Evolutionary conservation across 2,888 invertebrate species (phyloP).

Genomic region (Bombyx huttoni): DNA sequence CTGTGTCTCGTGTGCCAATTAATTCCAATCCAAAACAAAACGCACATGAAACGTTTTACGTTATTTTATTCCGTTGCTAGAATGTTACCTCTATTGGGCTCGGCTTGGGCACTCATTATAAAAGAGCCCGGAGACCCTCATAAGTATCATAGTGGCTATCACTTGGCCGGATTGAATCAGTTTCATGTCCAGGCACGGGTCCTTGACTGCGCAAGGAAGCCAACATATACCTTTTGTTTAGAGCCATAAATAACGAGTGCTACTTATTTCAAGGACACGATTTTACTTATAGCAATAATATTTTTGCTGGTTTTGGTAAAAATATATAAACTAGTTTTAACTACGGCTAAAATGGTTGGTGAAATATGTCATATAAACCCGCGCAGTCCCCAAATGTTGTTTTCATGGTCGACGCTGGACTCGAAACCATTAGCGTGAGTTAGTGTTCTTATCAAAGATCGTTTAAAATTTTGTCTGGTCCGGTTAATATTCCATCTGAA

Average conservation of each 20-base stretch:
- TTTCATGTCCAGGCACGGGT: background rate
- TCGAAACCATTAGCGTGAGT: conserved; percentile 38
- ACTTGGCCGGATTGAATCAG: background rate
- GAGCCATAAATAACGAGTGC: conserved; percentile 5
- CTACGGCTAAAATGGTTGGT: conserved; percentile 8
- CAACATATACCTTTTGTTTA: background rate
- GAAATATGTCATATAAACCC: conserved; percentile 1
- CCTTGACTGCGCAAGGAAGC: background rate
- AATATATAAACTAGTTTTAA: background rate
- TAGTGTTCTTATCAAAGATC: conserved; percentile 40
- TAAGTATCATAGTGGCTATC: background rate
- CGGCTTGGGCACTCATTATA: background rate
- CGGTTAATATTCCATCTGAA: conserved; percentile 20
- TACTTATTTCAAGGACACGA: background rate
- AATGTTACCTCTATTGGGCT: background rate
- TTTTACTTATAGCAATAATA: too few relatives aligned
- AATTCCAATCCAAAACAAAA: too few relatives aligned
- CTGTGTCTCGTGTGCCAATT: too few relatives aligned
- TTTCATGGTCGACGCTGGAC: conserved; percentile 9
- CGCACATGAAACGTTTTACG: too few relatives aligned
- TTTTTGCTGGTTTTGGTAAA: too few relatives aligned
- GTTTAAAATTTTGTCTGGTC: conserved; percentile 35
- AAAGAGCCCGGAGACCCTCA: background rate
- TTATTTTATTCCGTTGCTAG: background rate
- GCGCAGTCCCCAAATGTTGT: conserved; percentile 14